These are phyloP conservation scores for Ictalurus punctatus DNA, from an alignment of 2,113 vertebrate species.

Conservation along the genomic window DNA sequence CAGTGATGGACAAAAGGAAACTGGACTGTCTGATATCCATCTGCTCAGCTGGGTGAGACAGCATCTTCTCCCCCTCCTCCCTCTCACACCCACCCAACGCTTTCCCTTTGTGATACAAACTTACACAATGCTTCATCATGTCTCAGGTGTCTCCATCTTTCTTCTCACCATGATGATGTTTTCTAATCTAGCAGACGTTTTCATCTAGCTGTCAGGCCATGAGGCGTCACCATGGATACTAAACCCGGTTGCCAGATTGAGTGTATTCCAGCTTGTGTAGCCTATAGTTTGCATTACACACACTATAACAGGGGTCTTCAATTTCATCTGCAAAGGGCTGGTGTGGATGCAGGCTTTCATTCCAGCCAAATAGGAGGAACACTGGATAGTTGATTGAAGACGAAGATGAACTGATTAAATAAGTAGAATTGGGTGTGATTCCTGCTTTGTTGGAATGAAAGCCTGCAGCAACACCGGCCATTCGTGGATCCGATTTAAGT, in stretches of 20 bases:
- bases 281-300: background rate
- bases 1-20: constrained; percentile 11
- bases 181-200: constrained; percentile 22
- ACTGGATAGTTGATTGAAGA: background rate
- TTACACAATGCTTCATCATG: background rate
- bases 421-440: background rate
- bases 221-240: constrained; percentile 53
- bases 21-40: constrained; percentile 29
- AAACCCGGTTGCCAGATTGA: constrained; percentile 28
- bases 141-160: constrained; percentile 5
- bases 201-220: constrained; percentile 38
- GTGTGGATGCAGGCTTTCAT: background rate
- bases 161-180: constrained; percentile 2
- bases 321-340: background rate
- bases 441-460: background rate
- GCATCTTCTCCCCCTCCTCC: constrained; percentile 29
- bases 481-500: background rate
- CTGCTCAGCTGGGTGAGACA: constrained; percentile 40
- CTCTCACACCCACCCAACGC: background rate
- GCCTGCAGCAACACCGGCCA: background rate
- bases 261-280: background rate
- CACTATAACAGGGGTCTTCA: background rate
- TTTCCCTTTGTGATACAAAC: background rate
- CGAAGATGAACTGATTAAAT: background rate
- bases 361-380: background rate